These are phyloP conservation scores for Cryptocephalus primarius DNA, from an alignment of 2,888 invertebrate genomes.

Conservation along the genomic window DNA sequence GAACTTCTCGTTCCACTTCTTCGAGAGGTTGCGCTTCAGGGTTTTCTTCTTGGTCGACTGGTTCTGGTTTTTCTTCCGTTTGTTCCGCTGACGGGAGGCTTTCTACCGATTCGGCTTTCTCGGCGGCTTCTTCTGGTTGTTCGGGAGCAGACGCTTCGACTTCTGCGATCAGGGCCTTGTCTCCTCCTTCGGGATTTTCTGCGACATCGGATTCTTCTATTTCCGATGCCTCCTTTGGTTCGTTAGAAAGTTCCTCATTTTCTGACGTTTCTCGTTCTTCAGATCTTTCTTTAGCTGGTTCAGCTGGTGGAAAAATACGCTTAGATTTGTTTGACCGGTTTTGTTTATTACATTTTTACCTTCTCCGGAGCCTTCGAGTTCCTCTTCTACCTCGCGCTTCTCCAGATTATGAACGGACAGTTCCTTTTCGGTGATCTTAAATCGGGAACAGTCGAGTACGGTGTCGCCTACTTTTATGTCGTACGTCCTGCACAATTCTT, in stretches of 20 bases:
- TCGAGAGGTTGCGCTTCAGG: too few species aligned
- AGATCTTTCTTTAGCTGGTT: not conserved
- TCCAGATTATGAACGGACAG: constrained; percentile 3
- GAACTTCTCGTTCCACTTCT: too few species aligned
- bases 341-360: constrained; percentile 6
- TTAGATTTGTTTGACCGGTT: too few species aligned
- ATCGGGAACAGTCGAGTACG: constrained; percentile 9
- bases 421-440: constrained; percentile 6
- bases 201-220: constrained; percentile 14
- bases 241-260: too few species aligned
- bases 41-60: not conserved
- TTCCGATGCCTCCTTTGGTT: not conserved
- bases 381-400: constrained; percentile 12
- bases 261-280: too few species aligned
- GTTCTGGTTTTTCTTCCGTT: not conserved
- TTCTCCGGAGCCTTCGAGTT: constrained; percentile 15
- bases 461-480: constrained; percentile 7
- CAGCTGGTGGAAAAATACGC: too few species aligned
- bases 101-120: too few species aligned
- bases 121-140: not conserved
- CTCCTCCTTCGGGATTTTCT: constrained; percentile 22
- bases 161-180: constrained; percentile 1
- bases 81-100: too few species aligned
- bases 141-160: not conserved
- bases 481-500: constrained; percentile 12